phyloP scores from a whole-genome alignment of 2,113 vertebrate species.

The Felis catus region DNA sequence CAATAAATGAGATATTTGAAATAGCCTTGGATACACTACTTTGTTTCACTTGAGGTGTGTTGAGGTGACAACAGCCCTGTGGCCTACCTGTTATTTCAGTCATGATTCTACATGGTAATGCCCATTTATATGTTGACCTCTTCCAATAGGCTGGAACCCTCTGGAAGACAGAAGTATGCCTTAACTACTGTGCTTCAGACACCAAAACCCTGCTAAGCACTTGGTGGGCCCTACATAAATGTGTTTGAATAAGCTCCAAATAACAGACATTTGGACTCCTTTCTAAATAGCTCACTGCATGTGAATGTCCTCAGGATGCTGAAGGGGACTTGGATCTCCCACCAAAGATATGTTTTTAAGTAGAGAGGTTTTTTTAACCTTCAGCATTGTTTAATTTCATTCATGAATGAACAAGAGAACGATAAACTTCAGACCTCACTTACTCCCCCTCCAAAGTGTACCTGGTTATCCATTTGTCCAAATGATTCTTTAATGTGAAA shows the following conservation, averaged over 20 bases:
- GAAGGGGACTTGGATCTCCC: not conserved
- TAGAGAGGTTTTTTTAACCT: not conserved
- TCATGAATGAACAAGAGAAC: constrained; percentile 15
- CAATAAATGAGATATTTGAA: not conserved
- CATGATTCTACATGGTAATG: not conserved
- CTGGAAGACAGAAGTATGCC: accelerated
- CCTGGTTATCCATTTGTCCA: constrained; percentile 34
- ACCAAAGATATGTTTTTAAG: not conserved
- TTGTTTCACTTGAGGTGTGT: not conserved
- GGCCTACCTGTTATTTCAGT: not conserved
- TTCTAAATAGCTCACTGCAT: not conserved
- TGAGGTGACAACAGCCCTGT: not conserved
- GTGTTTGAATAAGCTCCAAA: not conserved
- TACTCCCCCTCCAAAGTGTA: not conserved
- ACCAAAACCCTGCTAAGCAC: not conserved
- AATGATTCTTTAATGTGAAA: constrained; percentile 65
- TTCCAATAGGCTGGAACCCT: not conserved
- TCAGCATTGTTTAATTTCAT: constrained; percentile 46
- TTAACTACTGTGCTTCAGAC: not conserved
- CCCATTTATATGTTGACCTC: not conserved
- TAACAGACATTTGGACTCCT: not conserved
- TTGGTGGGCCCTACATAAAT: not conserved
- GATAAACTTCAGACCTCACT: not conserved
- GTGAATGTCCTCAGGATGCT: not conserved
- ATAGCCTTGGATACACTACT: not conserved